phyloP scores from a whole-genome alignment of 1,140 invertebrate species.

The Cryptotermes secundus region DNA sequence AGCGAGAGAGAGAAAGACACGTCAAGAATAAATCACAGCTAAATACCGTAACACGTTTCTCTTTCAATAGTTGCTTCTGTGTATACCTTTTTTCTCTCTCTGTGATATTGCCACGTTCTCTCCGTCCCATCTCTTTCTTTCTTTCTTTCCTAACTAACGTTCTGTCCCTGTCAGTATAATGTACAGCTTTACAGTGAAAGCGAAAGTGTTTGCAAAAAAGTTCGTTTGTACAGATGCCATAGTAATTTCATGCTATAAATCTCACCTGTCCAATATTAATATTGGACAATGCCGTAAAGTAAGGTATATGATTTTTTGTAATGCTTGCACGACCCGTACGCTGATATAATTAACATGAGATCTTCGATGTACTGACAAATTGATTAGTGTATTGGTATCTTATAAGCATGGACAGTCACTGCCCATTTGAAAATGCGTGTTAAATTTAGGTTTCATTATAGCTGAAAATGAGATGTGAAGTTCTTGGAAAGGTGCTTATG shows the following conservation, averaged over 20 bases:
- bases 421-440: too few species aligned
- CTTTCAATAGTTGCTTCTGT: conserved; percentile 2
- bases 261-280: neutral
- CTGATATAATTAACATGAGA: too few species aligned
- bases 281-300: neutral
- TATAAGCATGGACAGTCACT: too few species aligned
- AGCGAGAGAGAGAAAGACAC: neutral
- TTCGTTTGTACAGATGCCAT: neutral
- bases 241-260: conserved; percentile 15
- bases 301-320: neutral
- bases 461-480: too few species aligned
- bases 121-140: neutral
- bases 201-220: neutral
- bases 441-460: too few species aligned
- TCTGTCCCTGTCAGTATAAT: neutral
- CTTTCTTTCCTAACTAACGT: neutral
- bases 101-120: conserved; percentile 1
- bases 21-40: conserved; percentile 6
- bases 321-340: neutral
- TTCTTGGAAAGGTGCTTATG: too few species aligned
- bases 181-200: neutral
- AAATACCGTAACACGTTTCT: neutral
- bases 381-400: too few species aligned
- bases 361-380: too few species aligned
- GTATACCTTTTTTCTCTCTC: neutral